These are phyloP conservation scores for Thereva unica DNA, from an alignment of 2,888 invertebrate genomes.

Conservation along the genomic window DNA sequence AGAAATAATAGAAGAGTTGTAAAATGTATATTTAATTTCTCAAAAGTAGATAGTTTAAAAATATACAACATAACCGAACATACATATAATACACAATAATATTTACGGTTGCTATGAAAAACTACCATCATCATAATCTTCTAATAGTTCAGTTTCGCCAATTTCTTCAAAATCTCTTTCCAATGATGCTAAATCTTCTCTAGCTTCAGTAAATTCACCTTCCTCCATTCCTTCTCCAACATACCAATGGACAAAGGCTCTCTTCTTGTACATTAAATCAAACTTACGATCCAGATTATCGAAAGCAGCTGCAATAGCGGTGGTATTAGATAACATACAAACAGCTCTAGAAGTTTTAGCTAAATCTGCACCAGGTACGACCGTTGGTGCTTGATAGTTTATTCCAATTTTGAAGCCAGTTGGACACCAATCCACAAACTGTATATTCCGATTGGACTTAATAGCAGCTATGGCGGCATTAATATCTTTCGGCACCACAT, in stretches of 20 bases:
- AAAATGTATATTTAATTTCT: too few relatives aligned
- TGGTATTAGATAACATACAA: constrained; percentile 88
- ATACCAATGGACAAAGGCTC: constrained; percentile 92
- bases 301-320: constrained; percentile 84
- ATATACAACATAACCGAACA: too few relatives aligned
- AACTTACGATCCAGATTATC: constrained; percentile 86
- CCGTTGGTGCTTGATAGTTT: constrained; percentile 82
- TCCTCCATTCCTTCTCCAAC: constrained; percentile 83
- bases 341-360: constrained; percentile 84
- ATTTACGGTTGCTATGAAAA: too few relatives aligned
- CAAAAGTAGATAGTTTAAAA: too few relatives aligned
- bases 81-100: too few relatives aligned
- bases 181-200: constrained; percentile 74
- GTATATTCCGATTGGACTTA: constrained; percentile 61
- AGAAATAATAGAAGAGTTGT: too few relatives aligned
- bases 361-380: constrained; percentile 75
- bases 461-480: constrained; percentile 75
- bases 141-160: too few relatives aligned
- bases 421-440: constrained; percentile 85
- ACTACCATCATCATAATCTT: too few relatives aligned
- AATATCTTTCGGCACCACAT: constrained; percentile 74
- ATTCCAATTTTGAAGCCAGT: constrained; percentile 90
- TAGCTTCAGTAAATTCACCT: constrained; percentile 80
- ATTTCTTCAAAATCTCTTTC: constrained; percentile 78
- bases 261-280: constrained; percentile 88